phyloP scores from a whole-genome alignment of 2,113 vertebrate genomes.

The Ophthalmolycus amberensis region DNA sequence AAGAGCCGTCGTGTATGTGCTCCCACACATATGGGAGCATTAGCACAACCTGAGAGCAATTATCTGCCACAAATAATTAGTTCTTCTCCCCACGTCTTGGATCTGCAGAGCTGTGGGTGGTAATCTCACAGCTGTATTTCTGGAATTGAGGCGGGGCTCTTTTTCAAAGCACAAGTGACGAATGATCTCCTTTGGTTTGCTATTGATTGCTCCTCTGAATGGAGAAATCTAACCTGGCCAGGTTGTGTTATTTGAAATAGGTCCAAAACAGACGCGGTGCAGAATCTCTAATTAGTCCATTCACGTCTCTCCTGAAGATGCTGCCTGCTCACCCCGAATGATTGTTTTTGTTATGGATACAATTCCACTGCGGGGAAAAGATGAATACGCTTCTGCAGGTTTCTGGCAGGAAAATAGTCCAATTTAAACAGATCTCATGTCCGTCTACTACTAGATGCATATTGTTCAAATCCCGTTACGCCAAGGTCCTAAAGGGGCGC shows the following conservation, averaged over 20 bases:
- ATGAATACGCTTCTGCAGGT: conserved; percentile 37
- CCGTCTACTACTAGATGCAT: background rate
- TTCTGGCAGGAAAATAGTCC: conserved; percentile 31
- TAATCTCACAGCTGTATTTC: conserved; percentile 69
- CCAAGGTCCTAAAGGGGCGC: background rate
- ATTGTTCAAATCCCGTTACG: background rate
- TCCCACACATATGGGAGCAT: conserved; percentile 60
- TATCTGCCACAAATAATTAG: conserved; percentile 76
- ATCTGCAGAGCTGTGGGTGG: conserved; percentile 70
- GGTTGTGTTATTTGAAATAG: conserved; percentile 34
- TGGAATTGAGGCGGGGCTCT: conserved; percentile 54
- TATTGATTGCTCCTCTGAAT: conserved; percentile 64
- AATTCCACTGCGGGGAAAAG: conserved; percentile 18
- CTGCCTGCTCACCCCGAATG: conserved; percentile 8
- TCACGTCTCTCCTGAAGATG: conserved; percentile 27
- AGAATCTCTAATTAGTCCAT: conserved; percentile 49
- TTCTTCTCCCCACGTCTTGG: conserved; percentile 63
- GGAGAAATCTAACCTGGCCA: conserved; percentile 50
- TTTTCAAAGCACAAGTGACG: conserved; percentile 63
- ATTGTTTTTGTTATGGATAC: conserved; percentile 50
- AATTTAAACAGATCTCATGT: conserved; percentile 19
- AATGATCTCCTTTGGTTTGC: conserved; percentile 66
- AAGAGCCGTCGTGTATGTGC: conserved; percentile 33
- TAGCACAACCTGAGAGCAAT: conserved; percentile 71
- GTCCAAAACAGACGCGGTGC: background rate